Percentiles rank a stretch among this genome's conserved stretches.
Evolutionary conservation across 2,797 vertebrate genomes (phyloP).

Genomic region (Lerista edwardsae): DNA sequence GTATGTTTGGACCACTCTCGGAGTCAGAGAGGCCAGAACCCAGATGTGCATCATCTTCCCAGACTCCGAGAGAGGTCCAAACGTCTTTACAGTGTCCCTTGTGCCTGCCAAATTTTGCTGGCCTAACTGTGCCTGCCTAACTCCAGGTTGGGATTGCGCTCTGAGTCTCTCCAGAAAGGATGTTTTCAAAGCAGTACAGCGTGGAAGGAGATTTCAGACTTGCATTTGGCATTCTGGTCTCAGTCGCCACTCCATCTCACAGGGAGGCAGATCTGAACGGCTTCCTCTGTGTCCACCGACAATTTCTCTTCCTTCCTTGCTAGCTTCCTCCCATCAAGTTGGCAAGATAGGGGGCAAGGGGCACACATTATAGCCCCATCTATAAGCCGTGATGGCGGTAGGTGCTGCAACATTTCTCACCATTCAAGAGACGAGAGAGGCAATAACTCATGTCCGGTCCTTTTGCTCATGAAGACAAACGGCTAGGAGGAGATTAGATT

Average conservation of each 20-base stretch:
- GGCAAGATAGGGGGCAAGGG: background rate
- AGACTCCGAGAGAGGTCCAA: too few species aligned
- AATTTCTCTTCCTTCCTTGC: background rate
- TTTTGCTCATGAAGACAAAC: slow-evolving; percentile 24
- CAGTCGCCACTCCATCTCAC: background rate
- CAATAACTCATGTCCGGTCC: slow-evolving; percentile 12
- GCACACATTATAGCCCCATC: slow-evolving; percentile 6
- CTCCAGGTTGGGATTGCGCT: too few species aligned
- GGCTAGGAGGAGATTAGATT: background rate
- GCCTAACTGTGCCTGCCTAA: too few species aligned
- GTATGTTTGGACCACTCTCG: too few species aligned
- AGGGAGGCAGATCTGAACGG: background rate
- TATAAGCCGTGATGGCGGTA: background rate
- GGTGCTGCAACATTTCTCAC: background rate
- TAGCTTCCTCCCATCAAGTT: background rate
- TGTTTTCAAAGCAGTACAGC: too few species aligned
- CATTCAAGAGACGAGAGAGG: background rate
- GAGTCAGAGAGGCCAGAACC: too few species aligned
- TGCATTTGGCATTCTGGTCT: background rate
- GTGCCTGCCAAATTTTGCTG: too few species aligned
- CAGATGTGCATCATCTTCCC: too few species aligned
- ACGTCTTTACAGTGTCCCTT: too few species aligned
- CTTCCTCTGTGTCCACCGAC: background rate
- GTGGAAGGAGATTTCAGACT: background rate
- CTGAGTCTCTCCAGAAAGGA: background rate